Conservation (phyloP, 2,888 invertebrate species). For the Paralinhomoeus sp. region DNA sequence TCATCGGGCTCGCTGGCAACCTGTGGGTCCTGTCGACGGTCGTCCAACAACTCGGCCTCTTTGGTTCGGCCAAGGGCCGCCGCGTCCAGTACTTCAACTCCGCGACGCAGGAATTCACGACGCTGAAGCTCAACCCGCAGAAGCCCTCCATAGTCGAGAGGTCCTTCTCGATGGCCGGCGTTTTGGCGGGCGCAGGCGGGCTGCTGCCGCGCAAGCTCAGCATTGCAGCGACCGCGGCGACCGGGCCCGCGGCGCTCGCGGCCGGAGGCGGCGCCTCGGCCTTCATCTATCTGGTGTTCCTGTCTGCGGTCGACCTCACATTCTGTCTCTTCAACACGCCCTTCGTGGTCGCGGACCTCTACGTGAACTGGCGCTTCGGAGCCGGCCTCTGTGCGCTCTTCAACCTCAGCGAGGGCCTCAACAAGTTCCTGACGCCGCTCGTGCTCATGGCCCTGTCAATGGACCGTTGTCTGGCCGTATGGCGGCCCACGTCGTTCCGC, state of each 20-base stretch:
- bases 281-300: conserved; percentile 17
- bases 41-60: conserved; percentile 9
- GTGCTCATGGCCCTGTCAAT: conserved; percentile 17
- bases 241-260: too few relatives aligned
- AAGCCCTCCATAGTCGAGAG: too few relatives aligned
- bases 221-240: too few relatives aligned
- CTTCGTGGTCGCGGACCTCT: conserved; percentile 16
- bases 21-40: conserved; percentile 19
- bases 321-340: conserved; percentile 17
- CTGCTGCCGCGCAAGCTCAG: too few relatives aligned
- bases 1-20: conserved; percentile 16
- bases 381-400: conserved; percentile 12
- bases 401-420: conserved; percentile 17
- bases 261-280: too few relatives aligned
- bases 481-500: conserved; percentile 17
- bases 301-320: conserved; percentile 17
- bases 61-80: too few relatives aligned
- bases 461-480: conserved; percentile 16
- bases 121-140: too few relatives aligned
- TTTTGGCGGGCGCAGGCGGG: too few relatives aligned
- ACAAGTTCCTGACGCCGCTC: conserved; percentile 19
- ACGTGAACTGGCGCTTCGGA: conserved; percentile 15
- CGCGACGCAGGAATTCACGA: too few relatives aligned
- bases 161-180: too few relatives aligned
- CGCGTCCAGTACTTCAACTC: too few relatives aligned